A percentile compares a stretch with the other conserved stretches of the same genome.
Evolutionary conservation across 1,140 invertebrate species (phyloP).

Genomic region (Daktulosphaira vitifoliae): DNA sequence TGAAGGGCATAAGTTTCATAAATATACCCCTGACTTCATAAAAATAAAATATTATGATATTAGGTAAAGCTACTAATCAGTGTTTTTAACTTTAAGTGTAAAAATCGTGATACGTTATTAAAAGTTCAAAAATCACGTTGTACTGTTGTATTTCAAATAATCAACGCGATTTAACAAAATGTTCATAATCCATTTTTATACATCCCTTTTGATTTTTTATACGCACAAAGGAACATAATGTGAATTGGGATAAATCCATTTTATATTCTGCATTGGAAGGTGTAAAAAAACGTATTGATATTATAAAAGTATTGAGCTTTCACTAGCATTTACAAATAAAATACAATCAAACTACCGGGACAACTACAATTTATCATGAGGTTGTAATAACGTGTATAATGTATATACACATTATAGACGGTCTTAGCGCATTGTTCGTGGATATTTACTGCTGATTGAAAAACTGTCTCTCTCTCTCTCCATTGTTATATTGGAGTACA

Average conservation of each 20-base stretch:
- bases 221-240: neutral
- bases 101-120: too few relatives aligned
- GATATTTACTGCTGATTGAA: conserved; percentile 34
- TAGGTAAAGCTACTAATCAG: too few relatives aligned
- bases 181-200: too few relatives aligned
- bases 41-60: too few relatives aligned
- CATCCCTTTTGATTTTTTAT: neutral
- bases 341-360: neutral
- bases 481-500: neutral
- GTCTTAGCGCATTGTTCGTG: conserved; percentile 11
- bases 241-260: too few relatives aligned
- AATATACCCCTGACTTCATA: too few relatives aligned
- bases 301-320: neutral
- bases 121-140: neutral
- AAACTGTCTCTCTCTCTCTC: conserved; percentile 9
- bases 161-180: too few relatives aligned
- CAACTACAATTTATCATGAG: conserved; percentile 12
- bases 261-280: too few relatives aligned
- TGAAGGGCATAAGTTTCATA: too few relatives aligned
- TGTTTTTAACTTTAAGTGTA: too few relatives aligned
- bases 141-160: neutral
- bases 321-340: neutral
- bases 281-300: neutral
- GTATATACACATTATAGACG: neutral
- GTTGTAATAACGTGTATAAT: neutral